Conservation (phyloP, 2,797 vertebrate species). For the Scolopax bukidnonensis region DNA sequence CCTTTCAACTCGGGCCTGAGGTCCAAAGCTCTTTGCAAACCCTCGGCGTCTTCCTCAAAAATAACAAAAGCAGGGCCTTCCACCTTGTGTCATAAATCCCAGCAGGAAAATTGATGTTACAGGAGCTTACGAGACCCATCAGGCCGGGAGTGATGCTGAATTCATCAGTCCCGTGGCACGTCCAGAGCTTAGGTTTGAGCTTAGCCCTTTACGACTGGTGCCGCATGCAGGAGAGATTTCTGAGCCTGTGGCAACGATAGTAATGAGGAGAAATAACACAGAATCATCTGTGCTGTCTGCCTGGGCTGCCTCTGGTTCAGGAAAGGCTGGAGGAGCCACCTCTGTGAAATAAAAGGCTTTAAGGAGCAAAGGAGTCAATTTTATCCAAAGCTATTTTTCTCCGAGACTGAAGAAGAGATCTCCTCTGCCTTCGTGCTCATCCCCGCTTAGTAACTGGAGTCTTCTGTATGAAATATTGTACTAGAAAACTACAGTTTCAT, state of each 20-base stretch:
- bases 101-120: conserved; percentile 55
- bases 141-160: conserved; percentile 49
- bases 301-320: neutral
- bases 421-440: neutral
- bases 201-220: neutral
- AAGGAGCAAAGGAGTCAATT: neutral
- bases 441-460: neutral
- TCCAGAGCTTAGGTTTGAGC: neutral
- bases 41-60: neutral
- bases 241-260: neutral
- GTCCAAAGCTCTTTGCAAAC: neutral
- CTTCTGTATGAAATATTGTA: neutral
- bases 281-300: neutral
- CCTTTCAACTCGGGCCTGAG: neutral
- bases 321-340: neutral
- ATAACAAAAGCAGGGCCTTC: neutral
- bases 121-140: conserved; percentile 32
- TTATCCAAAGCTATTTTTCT: neutral
- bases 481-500: neutral
- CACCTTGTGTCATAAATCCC: neutral
- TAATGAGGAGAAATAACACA: neutral
- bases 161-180: conserved; percentile 60
- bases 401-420: neutral
- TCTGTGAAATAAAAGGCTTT: neutral
- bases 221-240: neutral